Conservation (phyloP, 2,113 vertebrate species). For the Salvelinus alpinus region DNA sequence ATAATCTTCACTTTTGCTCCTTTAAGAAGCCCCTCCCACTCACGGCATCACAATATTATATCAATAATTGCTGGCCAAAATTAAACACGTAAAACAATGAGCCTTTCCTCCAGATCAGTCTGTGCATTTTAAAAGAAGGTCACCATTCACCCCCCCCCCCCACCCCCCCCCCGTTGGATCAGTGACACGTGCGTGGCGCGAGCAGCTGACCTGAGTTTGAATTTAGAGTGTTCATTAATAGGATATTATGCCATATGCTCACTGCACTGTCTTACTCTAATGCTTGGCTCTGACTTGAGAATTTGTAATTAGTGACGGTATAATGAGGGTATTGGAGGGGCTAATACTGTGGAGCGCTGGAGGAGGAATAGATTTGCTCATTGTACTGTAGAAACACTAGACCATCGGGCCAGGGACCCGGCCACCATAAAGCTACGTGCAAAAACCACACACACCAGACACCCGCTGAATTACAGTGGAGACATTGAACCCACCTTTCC, state of each 20-base stretch:
- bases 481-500: not conserved
- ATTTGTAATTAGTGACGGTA: slow-evolving; percentile 98
- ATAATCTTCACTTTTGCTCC: slow-evolving; percentile 35
- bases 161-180: slow-evolving; percentile 76
- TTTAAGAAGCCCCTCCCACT: slow-evolving; percentile 61
- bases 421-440: not conserved
- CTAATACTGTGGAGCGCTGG: slow-evolving; percentile 84
- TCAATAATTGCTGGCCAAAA: slow-evolving; percentile 81
- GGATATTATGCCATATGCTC: slow-evolving; percentile 99
- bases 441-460: not conserved
- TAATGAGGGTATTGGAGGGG: slow-evolving; percentile 95
- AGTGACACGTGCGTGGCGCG: slow-evolving; percentile 89
- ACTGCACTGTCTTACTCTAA: slow-evolving; percentile 93
- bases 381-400: slow-evolving; percentile 57
- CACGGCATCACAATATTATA: slow-evolving; percentile 77
- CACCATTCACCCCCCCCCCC: slow-evolving; percentile 33
- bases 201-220: slow-evolving; percentile 99
- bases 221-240: slow-evolving; percentile 99
- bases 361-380: slow-evolving; percentile 77
- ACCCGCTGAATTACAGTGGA: not conserved
- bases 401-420: no score
- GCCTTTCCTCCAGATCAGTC: slow-evolving; percentile 70
- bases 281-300: slow-evolving; percentile 94
- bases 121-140: slow-evolving; percentile 85
- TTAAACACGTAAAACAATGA: slow-evolving; percentile 78